These are phyloP conservation scores for Scaptomyza caliginosa DNA, from an alignment of 2,888 invertebrate species.

Conservation along the genomic window DNA sequence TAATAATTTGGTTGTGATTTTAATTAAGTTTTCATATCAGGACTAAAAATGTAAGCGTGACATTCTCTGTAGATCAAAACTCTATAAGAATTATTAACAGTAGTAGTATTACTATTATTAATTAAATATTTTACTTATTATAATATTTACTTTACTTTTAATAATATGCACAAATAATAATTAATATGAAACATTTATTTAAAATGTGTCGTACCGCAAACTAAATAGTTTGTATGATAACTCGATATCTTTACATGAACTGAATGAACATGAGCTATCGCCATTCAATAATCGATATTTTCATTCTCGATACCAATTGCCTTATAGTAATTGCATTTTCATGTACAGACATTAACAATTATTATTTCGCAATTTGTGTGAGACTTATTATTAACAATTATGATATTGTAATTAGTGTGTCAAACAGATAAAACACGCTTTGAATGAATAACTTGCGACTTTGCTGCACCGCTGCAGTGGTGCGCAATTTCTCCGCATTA, in stretches of 20 bases:
- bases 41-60: too few relatives aligned
- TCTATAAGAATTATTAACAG: too few relatives aligned
- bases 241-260: background rate
- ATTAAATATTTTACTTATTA: too few relatives aligned
- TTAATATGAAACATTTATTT: too few relatives aligned
- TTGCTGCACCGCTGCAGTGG: constrained; percentile 7
- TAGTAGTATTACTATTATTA: too few relatives aligned
- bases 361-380: constrained; percentile 4
- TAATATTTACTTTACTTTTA: too few relatives aligned
- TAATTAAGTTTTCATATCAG: too few relatives aligned
- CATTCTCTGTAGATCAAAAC: too few relatives aligned
- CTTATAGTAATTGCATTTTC: constrained; percentile 25
- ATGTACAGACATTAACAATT: constrained; percentile 2
- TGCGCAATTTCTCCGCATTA: constrained; percentile 7
- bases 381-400: background rate
- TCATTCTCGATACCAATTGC: constrained; percentile 11
- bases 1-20: too few relatives aligned
- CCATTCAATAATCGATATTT: background rate
- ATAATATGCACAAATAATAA: too few relatives aligned
- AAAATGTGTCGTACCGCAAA: background rate
- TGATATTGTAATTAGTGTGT: background rate
- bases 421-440: background rate
- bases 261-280: background rate
- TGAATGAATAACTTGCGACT: background rate
- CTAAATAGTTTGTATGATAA: background rate